Conservation (phyloP, 2,113 vertebrate genomes). For the Rhodinocichla rosea region DNA sequence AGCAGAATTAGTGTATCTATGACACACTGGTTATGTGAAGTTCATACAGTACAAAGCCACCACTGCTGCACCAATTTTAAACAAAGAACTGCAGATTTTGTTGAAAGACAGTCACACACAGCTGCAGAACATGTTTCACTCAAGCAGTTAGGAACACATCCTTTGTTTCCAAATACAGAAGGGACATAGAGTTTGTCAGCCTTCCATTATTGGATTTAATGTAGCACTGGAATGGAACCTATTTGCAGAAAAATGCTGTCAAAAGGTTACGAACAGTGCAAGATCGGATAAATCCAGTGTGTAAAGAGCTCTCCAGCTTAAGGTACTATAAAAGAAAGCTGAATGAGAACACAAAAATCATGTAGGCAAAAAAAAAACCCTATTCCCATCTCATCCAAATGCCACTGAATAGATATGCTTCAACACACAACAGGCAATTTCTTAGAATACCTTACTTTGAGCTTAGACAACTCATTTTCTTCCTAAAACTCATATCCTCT, state of each 20-base stretch:
- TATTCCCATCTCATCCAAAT: background rate
- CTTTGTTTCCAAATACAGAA: slow-evolving; percentile 47
- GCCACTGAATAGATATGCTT: background rate
- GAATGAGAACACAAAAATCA: background rate
- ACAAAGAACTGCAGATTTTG: background rate
- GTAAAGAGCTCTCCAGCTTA: background rate
- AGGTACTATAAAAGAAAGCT: background rate
- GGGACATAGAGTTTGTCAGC: slow-evolving; percentile 22
- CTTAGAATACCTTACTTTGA: background rate
- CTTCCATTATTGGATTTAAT: background rate
- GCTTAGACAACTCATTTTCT: background rate
- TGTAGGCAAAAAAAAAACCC: background rate
- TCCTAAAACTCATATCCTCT: background rate
- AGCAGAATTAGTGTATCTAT: background rate
- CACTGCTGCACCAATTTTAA: background rate
- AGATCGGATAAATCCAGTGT: background rate
- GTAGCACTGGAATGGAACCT: slow-evolving; percentile 63
- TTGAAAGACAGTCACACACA: background rate
- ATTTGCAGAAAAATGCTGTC: background rate
- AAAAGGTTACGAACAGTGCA: slow-evolving; percentile 55
- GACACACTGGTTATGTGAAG: background rate
- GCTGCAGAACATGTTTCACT: background rate
- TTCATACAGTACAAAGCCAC: background rate
- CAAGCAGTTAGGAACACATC: background rate
- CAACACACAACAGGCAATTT: background rate